Evolutionary conservation across 2,888 invertebrate genomes (phyloP), one percentile per base, ranked within the genome.

Genomic region (Acrocyrtus sp.): DNA sequence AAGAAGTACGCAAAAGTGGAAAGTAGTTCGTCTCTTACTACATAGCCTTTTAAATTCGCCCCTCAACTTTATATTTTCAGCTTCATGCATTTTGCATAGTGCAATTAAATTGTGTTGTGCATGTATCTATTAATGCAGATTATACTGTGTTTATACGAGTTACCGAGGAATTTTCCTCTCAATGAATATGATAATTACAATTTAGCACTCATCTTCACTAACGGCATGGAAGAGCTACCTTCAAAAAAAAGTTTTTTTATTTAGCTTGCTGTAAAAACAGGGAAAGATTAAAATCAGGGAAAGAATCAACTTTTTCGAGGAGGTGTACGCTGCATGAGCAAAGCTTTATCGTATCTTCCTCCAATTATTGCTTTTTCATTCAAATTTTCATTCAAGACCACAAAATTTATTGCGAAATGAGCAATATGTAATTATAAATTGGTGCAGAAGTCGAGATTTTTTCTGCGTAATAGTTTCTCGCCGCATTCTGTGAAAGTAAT

Each of bases 151-250:
- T n/a, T n/a, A n/a, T n/a, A n/a, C n/a, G n/a, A n/a, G n/a, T n/a
- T n/a, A n/a, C n/a, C 24, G 43, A 6, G 8, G 39, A 34, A 57
- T 34, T 57, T 57, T 57, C 57, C 57, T 57, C 27, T 57, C 27
- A 57, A 57, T 57, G 57, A 57, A 57, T 34, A 39, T n/a, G 21
- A 57, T 57, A 57, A 57, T 57, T 57, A 43, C 26, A 57, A 43
- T 57, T n/a, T 5, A 51, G n/a, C 39, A 12, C 4, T 45, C 45
- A 45, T n/a, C n/a, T n/a, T n/a, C n/a, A n/a, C 17, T 3, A 45
- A 17, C n/a, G 8, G 15, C 6, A 6, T 12, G 12, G 12, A 39
- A 45, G 45, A 19, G 8, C 17, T 45, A 10, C 12, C 39, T 39
- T 10, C 4, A 17, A 19, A 45, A 45, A 12, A 45, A 45, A 45